A percentile compares a stretch with the other conserved stretches of the same genome.
phyloP scores from a whole-genome alignment of 2,113 vertebrate species.

The Zosterops hypoxanthus region DNA sequence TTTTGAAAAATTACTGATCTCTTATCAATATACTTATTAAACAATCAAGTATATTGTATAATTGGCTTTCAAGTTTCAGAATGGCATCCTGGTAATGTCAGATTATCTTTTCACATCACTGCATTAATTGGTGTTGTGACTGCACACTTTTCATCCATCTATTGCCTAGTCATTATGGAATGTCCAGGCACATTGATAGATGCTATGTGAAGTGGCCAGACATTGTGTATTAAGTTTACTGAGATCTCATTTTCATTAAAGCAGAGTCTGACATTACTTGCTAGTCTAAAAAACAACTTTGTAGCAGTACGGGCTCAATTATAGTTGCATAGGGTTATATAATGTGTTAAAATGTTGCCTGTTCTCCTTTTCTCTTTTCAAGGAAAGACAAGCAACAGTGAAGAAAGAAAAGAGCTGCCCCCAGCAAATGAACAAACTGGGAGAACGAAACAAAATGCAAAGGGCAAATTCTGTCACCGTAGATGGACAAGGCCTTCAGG shows the following conservation, averaged over 20 bases:
- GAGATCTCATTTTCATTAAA: constrained; percentile 33
- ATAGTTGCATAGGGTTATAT: background rate
- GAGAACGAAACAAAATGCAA: constrained; percentile 88
- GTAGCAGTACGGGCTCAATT: background rate
- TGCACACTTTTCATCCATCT: constrained; percentile 20
- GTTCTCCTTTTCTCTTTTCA: constrained; percentile 17
- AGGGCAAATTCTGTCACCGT: constrained; percentile 91
- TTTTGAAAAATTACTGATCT: background rate
- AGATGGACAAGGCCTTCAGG: constrained; percentile 95
- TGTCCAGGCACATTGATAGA: constrained; percentile 52
- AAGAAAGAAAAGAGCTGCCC: constrained; percentile 83
- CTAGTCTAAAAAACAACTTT: background rate
- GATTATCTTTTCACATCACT: constrained; percentile 52
- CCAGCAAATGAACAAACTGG: constrained; percentile 78
- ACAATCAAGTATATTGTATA: background rate
- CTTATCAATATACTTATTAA: background rate
- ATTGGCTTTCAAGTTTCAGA: background rate
- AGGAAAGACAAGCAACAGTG: constrained; percentile 89
- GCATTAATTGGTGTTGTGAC: constrained; percentile 41
- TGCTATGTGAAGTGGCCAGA: constrained; percentile 32
- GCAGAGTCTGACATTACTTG: background rate
- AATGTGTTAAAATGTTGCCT: background rate
- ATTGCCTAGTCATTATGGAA: constrained; percentile 26
- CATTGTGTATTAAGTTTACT: constrained; percentile 30
- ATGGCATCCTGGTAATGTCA: background rate